A percentile compares a stretch with the other conserved stretches of the same genome.
phyloP scores from a whole-genome alignment of 1,140 invertebrate species.

The Andricus grossulariae region DNA sequence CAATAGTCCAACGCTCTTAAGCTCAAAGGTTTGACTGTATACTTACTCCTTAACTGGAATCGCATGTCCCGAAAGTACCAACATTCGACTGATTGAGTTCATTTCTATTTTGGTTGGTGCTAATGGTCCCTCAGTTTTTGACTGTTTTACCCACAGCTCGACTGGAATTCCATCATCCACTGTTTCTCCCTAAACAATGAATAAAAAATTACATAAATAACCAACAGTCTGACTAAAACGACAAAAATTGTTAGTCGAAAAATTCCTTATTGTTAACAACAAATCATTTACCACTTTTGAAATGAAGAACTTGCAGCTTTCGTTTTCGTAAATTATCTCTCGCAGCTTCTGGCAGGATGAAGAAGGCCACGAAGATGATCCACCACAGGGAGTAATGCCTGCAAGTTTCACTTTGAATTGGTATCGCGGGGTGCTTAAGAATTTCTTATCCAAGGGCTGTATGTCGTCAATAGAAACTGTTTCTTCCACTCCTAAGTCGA shows the following conservation, averaged over 20 bases:
- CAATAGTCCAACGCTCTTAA: too few species aligned
- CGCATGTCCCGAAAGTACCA: constrained; percentile 77
- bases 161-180: constrained; percentile 75
- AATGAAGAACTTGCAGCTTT: constrained; percentile 60
- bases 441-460: constrained; percentile 68
- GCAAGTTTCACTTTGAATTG: constrained; percentile 77
- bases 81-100: constrained; percentile 75
- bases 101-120: constrained; percentile 75
- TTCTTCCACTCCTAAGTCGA: constrained; percentile 76
- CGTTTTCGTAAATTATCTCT: constrained; percentile 74
- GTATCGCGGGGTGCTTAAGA: constrained; percentile 68
- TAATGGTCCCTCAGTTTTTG: constrained; percentile 69
- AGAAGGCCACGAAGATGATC: constrained; percentile 73
- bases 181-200: constrained; percentile 62
- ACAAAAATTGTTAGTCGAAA: background rate
- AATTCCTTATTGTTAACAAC: constrained; percentile 5
- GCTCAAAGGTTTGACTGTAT: constrained; percentile 18
- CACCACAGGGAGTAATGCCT: constrained; percentile 77
- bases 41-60: constrained; percentile 73
- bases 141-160: constrained; percentile 76
- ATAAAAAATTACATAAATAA: background rate
- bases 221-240: background rate
- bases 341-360: constrained; percentile 75
- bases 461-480: constrained; percentile 67
- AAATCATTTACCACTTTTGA: constrained; percentile 62